Conservation (phyloP, 1,140 invertebrate genomes). For the Druon quercuslanigerum region DNA sequence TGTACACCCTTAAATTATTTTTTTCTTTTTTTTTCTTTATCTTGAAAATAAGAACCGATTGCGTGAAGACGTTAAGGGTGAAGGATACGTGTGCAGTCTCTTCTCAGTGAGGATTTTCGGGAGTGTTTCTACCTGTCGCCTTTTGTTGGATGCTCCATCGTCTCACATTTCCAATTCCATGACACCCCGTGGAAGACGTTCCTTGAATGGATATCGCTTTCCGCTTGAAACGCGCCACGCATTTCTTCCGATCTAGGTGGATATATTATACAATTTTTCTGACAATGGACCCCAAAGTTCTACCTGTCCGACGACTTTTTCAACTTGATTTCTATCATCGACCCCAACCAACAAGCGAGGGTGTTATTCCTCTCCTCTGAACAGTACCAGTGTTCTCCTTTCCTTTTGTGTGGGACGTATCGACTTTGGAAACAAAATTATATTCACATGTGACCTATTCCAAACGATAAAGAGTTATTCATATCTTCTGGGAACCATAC, state of each 20-base stretch:
- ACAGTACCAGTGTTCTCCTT: not conserved
- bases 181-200: slow-evolving; percentile 51
- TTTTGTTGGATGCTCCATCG: slow-evolving; percentile 56
- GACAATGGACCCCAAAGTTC: slow-evolving; percentile 44
- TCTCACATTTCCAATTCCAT: slow-evolving; percentile 63
- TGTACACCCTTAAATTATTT: too few species aligned
- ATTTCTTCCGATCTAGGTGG: slow-evolving; percentile 54
- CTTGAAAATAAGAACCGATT: not conserved
- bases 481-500: not conserved
- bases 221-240: slow-evolving; percentile 52
- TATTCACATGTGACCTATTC: not conserved
- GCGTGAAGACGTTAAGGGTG: too few species aligned
- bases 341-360: slow-evolving; percentile 26
- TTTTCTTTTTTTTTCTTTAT: not conserved
- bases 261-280: slow-evolving; percentile 41
- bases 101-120: slow-evolving; percentile 54
- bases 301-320: slow-evolving; percentile 42
- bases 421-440: slow-evolving; percentile 22
- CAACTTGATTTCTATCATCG: slow-evolving; percentile 45
- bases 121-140: slow-evolving; percentile 69
- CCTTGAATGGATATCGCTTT: slow-evolving; percentile 63
- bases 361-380: not conserved
- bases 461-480: not conserved
- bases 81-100: not conserved
- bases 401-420: not conserved